Conservation (phyloP, 2,888 invertebrate species). For the Venusia cambrica region DNA sequence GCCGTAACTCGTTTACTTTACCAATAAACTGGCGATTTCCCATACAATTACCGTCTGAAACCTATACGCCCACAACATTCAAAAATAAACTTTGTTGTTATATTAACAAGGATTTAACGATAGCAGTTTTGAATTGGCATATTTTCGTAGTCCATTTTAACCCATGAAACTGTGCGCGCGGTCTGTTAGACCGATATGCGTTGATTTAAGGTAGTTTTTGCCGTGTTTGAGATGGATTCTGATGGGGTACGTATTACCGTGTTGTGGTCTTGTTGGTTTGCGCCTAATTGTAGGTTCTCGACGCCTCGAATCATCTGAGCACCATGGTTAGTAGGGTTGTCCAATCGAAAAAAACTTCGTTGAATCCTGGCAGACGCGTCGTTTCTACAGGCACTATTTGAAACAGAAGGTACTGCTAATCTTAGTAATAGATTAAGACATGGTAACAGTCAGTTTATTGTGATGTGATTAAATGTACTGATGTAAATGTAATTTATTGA, state of each 20-base stretch:
- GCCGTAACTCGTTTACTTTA: slow-evolving; percentile 58
- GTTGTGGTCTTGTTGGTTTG: slow-evolving; percentile 59
- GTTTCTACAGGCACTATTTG: slow-evolving; percentile 14
- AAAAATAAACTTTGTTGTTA: slow-evolving; percentile 29
- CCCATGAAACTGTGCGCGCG: slow-evolving; percentile 37
- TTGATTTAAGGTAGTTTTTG: slow-evolving; percentile 30
- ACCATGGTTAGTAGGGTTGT: slow-evolving; percentile 43
- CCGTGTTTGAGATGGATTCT: slow-evolving; percentile 13
- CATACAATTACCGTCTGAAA: slow-evolving; percentile 35
- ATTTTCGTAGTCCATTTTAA: slow-evolving; percentile 49
- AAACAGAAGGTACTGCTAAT: too few relatives aligned
- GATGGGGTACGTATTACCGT: slow-evolving; percentile 68
- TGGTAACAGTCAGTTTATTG: too few relatives aligned
- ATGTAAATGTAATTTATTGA: too few relatives aligned
- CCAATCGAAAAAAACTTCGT: slow-evolving; percentile 4
- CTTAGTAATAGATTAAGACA: too few relatives aligned
- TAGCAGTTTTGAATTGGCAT: slow-evolving; percentile 35
- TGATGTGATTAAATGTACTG: too few relatives aligned
- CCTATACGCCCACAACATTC: slow-evolving; percentile 1
- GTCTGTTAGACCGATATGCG: slow-evolving; percentile 26
- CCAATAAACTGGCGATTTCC: slow-evolving; percentile 70
- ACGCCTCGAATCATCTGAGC: slow-evolving; percentile 61
- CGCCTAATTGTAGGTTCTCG: slow-evolving; percentile 78
- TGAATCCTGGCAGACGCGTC: slow-evolving; percentile 6
- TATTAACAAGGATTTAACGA: slow-evolving; percentile 10